These are phyloP conservation scores for Coptotermes formosanus DNA, from an alignment of 1,140 invertebrate species.

Conservation along the genomic window DNA sequence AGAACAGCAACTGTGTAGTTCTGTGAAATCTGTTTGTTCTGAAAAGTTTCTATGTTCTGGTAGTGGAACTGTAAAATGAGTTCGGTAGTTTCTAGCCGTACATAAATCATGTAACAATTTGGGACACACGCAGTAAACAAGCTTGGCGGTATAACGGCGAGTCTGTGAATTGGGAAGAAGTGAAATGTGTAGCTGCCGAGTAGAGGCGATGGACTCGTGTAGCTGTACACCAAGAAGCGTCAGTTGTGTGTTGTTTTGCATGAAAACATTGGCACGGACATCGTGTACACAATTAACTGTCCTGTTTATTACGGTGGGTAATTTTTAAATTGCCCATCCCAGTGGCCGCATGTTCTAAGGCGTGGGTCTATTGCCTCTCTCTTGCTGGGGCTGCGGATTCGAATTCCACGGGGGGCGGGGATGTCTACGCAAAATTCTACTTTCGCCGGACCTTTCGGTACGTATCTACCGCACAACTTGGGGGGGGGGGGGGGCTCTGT, in stretches of 20 bases:
- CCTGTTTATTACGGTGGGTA: no score
- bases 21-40: neutral
- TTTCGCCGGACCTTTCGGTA: no score
- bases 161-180: neutral
- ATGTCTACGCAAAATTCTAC: no score
- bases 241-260: neutral
- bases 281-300: no score
- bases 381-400: no score
- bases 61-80: neutral
- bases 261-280: neutral
- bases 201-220: neutral
- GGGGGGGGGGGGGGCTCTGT: no score
- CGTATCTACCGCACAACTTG: no score
- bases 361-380: no score
- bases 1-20: neutral
- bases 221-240: no score
- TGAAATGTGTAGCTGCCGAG: neutral
- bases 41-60: neutral
- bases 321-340: no score
- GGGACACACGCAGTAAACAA: neutral
- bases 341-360: no score
- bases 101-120: neutral
- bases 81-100: neutral
- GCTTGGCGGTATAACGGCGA: neutral
- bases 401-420: no score